A percentile compares a stretch with the other conserved stretches of the same genome.
Evolutionary conservation across 2,113 vertebrate species (phyloP).

Genomic region (Thomomys bottae): DNA sequence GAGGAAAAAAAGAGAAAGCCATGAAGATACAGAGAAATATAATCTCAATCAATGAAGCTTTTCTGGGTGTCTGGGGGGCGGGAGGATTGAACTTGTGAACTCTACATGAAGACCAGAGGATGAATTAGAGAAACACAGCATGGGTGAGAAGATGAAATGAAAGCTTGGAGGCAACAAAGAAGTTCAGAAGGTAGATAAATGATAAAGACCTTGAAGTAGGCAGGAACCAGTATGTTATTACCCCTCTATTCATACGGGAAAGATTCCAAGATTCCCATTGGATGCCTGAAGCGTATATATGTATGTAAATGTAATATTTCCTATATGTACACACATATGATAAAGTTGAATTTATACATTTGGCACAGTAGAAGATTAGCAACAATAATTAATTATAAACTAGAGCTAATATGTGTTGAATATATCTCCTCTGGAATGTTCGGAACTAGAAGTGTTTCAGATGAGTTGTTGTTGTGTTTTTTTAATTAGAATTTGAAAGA

Average conservation of each 20-base stretch:
- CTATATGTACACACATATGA: background rate
- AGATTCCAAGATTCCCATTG: background rate
- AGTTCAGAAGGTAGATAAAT: background rate
- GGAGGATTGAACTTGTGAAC: too few species aligned
- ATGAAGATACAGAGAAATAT: background rate
- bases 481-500: background rate
- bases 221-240: background rate
- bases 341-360: background rate
- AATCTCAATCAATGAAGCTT: background rate
- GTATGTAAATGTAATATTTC: background rate
- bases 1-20: background rate
- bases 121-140: conserved; percentile 27
- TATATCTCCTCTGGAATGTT: background rate
- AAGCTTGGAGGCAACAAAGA: background rate
- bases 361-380: background rate
- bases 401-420: background rate
- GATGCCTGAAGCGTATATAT: background rate
- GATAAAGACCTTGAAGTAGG: background rate
- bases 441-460: background rate
- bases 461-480: background rate
- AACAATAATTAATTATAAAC: background rate
- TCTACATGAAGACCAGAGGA: background rate
- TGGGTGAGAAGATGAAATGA: background rate
- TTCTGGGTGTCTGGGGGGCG: conserved; percentile 2
- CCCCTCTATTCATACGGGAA: background rate